A percentile compares a stretch with the other conserved stretches of the same genome.
Evolutionary conservation across 2,797 vertebrate species (phyloP).

Genomic region (Sternotherus odoratus): DNA sequence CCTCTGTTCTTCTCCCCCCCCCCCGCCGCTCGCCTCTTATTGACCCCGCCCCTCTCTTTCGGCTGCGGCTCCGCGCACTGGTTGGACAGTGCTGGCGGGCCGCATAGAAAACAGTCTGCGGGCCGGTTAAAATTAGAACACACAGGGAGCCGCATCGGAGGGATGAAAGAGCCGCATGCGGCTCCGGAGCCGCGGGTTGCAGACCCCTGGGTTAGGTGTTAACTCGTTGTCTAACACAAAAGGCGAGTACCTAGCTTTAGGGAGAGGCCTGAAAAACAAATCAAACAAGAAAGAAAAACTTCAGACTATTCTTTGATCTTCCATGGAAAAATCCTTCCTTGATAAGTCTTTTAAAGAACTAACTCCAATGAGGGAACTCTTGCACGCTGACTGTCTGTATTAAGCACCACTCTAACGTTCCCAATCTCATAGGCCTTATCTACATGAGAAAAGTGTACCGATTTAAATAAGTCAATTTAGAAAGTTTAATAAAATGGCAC

Average conservation of each 20-base stretch:
- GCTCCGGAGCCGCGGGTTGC: too few relatives aligned
- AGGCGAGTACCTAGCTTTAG: background rate
- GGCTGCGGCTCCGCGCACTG: too few relatives aligned
- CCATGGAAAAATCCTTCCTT: background rate
- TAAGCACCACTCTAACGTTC: conserved; percentile 40
- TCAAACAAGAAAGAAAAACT: background rate
- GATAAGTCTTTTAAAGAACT: too few relatives aligned
- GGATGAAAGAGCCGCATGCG: too few relatives aligned
- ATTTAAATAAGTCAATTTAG: conserved; percentile 6
- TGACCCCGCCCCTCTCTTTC: too few relatives aligned
- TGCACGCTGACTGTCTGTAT: conserved; percentile 22
- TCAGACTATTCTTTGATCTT: background rate
- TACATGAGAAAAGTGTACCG: background rate
- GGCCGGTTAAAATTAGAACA: too few relatives aligned
- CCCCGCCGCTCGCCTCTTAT: too few relatives aligned
- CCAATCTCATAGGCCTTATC: background rate
- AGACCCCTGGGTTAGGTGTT: too few relatives aligned
- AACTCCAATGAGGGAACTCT: conserved; percentile 42
- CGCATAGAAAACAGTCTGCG: too few relatives aligned
- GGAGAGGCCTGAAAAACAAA: background rate
- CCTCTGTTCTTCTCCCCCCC: too few relatives aligned
- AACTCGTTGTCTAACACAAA: background rate
- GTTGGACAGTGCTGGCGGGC: too few relatives aligned
- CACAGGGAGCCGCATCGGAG: too few relatives aligned
- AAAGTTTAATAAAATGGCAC: conserved; percentile 52